Evolutionary conservation across 2,888 invertebrate genomes (phyloP).

Genomic region (Torymus aiolomorphi): DNA sequence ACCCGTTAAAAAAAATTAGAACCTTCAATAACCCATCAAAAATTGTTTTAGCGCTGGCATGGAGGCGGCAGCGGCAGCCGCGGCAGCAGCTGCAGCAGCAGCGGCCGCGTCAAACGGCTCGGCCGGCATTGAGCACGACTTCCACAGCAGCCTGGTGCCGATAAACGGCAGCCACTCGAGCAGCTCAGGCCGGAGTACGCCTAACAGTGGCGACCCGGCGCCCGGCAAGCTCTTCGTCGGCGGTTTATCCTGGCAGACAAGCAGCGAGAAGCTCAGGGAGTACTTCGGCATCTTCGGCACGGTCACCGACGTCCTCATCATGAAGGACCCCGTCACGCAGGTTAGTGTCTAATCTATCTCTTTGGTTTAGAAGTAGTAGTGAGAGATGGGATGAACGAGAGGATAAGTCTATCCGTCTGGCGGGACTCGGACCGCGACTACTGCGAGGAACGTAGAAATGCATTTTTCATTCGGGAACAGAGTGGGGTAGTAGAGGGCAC

Average conservation of each 20-base stretch:
- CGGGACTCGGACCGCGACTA: too few species aligned
- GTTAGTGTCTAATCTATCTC: conserved; percentile 74
- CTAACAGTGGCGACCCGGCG: conserved; percentile 83
- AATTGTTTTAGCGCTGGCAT: conserved; percentile 75
- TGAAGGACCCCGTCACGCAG: conserved; percentile 96
- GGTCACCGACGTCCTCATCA: conserved; percentile 93
- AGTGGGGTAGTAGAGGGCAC: too few species aligned
- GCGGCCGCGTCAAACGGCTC: conserved; percentile 77
- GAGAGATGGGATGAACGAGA: too few species aligned
- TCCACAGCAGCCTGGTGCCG: conserved; percentile 75
- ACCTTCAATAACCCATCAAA: too few species aligned
- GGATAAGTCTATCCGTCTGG: too few species aligned
- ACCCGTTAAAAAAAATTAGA: background rate
- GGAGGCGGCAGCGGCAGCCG: conserved; percentile 72
- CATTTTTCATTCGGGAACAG: too few species aligned
- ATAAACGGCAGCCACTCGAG: conserved; percentile 79
- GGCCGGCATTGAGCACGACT: conserved; percentile 77
- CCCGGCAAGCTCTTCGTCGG: conserved; percentile 93
- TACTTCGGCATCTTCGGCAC: conserved; percentile 95
- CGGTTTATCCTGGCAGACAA: conserved; percentile 95
- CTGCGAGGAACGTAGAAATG: too few species aligned
- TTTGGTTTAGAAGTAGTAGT: too few species aligned
- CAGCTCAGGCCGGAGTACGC: conserved; percentile 87
- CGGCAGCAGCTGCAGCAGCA: conserved; percentile 66
- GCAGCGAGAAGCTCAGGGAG: conserved; percentile 92